Conservation (phyloP, 2,888 invertebrate genomes). For the Dasysyrphus tricinctus region DNA sequence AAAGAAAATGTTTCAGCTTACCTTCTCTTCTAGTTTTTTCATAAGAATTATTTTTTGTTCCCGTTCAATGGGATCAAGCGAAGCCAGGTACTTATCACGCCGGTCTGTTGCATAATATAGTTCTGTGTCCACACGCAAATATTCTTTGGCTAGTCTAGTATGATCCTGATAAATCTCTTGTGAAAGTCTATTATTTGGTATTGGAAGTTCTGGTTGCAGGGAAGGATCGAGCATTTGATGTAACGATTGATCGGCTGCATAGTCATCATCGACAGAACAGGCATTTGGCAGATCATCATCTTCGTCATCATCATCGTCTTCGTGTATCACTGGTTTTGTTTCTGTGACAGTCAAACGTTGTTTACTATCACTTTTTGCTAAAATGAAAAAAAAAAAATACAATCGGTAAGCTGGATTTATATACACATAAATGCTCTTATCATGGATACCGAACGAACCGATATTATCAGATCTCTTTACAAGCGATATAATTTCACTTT, state of each 20-base stretch:
- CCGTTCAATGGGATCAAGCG: constrained; percentile 81
- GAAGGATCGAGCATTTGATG: constrained; percentile 92
- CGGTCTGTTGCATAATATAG: constrained; percentile 91
- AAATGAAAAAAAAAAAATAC: constrained; percentile 39
- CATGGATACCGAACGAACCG: neutral
- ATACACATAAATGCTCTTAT: neutral
- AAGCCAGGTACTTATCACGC: constrained; percentile 88
- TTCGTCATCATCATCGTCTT: constrained; percentile 76
- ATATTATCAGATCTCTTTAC: neutral
- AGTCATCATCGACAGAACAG: constrained; percentile 75
- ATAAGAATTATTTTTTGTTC: constrained; percentile 81
- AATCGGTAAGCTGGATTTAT: neutral
- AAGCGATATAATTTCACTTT: neutral
- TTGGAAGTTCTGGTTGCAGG: constrained; percentile 92
- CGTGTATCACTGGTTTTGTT: constrained; percentile 80
- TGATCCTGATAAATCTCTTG: constrained; percentile 94
- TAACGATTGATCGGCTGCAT: constrained; percentile 83
- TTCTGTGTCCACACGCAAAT: constrained; percentile 94
- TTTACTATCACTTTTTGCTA: constrained; percentile 83
- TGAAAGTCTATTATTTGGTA: constrained; percentile 90
- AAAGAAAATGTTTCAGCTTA: constrained; percentile 52
- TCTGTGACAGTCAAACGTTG: constrained; percentile 82
- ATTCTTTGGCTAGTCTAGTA: constrained; percentile 93
- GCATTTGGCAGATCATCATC: constrained; percentile 74
- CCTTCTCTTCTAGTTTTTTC: constrained; percentile 82